A percentile compares a stretch with the other conserved stretches of the same genome.
These are phyloP conservation scores for Netelia fuscicornis DNA, from an alignment of 2,888 invertebrate genomes.

Conservation along the genomic window DNA sequence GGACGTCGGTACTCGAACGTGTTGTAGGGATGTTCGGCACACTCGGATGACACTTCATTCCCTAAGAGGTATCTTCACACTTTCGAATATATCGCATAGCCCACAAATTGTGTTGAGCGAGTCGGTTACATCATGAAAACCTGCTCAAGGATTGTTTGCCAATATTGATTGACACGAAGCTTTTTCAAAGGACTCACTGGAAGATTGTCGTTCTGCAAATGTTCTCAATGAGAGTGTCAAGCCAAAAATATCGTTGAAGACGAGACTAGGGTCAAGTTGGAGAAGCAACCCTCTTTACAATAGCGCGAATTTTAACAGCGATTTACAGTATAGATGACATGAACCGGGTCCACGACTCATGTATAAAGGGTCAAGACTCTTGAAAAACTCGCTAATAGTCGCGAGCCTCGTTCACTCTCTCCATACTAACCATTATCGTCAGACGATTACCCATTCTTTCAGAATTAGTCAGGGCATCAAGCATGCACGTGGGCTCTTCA, in stretches of 20 bases:
- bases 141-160: background rate
- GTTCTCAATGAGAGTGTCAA: conserved; percentile 7
- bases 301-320: conserved; percentile 24
- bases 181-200: background rate
- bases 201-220: background rate
- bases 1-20: conserved; percentile 52
- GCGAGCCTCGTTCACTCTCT: conserved; percentile 22
- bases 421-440: conserved; percentile 58
- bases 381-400: conserved; percentile 45
- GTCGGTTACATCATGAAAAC: background rate
- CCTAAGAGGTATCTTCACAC: conserved; percentile 16
- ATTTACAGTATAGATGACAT: conserved; percentile 24
- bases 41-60: conserved; percentile 42
- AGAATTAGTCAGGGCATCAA: conserved; percentile 79
- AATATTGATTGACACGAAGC: background rate
- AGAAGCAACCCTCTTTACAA: background rate
- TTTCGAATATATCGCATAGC: conserved; percentile 40
- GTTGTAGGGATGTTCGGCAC: conserved; percentile 55
- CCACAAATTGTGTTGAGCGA: conserved; percentile 19
- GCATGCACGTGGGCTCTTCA: conserved; percentile 69
- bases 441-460: conserved; percentile 80
- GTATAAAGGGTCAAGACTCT: conserved; percentile 59
- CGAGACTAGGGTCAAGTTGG: background rate
- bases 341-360: conserved; percentile 6
- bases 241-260: background rate